Percentiles rank a stretch among this genome's conserved stretches.
Evolutionary conservation across 2,888 invertebrate genomes (phyloP).

Genomic region (Rhagonycha fulva): DNA sequence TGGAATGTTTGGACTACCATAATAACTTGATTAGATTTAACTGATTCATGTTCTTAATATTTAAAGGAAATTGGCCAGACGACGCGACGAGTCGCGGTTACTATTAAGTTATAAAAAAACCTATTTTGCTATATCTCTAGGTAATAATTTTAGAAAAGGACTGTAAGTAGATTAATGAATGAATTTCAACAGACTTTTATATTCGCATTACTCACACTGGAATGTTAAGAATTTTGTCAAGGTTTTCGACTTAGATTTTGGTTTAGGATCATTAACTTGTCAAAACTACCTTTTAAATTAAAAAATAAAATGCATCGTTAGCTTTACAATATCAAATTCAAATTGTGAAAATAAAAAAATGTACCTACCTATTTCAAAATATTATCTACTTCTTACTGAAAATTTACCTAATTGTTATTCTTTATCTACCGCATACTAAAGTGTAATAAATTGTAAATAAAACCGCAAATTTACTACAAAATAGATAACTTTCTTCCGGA

Average conservation of each 20-base stretch:
- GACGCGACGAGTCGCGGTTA: not conserved
- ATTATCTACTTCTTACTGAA: not conserved
- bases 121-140: constrained; percentile 6
- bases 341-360: not conserved
- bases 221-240: constrained; percentile 6
- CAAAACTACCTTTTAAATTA: not conserved
- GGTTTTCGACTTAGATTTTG: not conserved
- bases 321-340: not conserved
- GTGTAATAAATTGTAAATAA: not conserved
- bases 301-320: not conserved
- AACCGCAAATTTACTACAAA: not conserved
- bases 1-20: not conserved
- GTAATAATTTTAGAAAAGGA: not conserved
- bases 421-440: not conserved
- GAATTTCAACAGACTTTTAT: constrained; percentile 7
- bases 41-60: constrained; percentile 12
- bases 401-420: not conserved
- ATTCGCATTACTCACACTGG: constrained; percentile 8
- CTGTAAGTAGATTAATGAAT: constrained; percentile 10
- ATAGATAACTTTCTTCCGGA: not conserved
- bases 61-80: constrained; percentile 7
- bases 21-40: constrained; percentile 9
- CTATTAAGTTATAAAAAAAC: not conserved
- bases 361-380: not conserved
- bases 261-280: not conserved